A percentile compares a stretch with the other conserved stretches of the same genome.
Conservation (phyloP, 1,140 invertebrate species). For the Plectus sambesii region DNA sequence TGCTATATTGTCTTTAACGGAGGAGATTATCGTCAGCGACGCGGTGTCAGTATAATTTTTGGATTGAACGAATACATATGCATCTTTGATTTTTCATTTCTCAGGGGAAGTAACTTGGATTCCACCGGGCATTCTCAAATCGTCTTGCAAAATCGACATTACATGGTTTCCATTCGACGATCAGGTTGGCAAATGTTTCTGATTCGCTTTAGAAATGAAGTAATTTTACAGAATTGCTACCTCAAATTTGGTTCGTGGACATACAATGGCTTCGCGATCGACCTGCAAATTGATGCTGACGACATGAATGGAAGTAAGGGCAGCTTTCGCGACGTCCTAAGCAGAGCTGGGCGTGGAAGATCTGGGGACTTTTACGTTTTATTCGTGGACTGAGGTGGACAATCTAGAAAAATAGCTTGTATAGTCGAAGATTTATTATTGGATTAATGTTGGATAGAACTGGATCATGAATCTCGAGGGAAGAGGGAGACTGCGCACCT, state of each 20-base stretch:
- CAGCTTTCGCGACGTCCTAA: not conserved
- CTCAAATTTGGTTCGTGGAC: conserved; percentile 85
- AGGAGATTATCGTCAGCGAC: no score
- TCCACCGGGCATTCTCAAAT: conserved; percentile 93
- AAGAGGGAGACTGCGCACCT: no score
- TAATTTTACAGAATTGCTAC: not conserved
- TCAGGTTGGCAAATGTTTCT: conserved; percentile 66
- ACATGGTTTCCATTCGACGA: conserved; percentile 99
- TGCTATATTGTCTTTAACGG: no score
- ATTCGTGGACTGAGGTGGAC: not conserved
- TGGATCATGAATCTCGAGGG: no score
- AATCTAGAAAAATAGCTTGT: not conserved
- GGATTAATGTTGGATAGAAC: no score
- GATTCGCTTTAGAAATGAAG: conserved; percentile 6
- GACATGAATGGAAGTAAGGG: conserved; percentile 2
- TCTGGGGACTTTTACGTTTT: not conserved
- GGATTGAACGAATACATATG: no score
- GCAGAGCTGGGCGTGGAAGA: conserved; percentile 7
- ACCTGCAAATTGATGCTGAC: conserved; percentile 57
- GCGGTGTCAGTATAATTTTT: no score
- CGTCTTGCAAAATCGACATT: conserved; percentile 97
- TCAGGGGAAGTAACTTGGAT: conserved; percentile 86
- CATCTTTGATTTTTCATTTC: no score
- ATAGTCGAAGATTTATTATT: no score
- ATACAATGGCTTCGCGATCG: conserved; percentile 81